Conservation (phyloP, 2,113 vertebrate species). For the Vidua chalybeata region DNA sequence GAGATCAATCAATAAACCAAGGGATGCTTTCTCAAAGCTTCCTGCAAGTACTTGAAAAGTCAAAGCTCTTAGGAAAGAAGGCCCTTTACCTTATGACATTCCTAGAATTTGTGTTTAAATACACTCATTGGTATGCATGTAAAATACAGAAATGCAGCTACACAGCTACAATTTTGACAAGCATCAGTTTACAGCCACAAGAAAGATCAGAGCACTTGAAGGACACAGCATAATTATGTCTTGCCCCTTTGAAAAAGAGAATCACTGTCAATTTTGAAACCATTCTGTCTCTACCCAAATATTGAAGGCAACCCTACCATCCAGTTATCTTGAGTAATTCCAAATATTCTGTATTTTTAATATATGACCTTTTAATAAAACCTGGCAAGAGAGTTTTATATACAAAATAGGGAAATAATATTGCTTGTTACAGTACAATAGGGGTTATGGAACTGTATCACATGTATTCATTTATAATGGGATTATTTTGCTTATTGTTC, state of each 20-base stretch:
- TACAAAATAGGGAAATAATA: neutral
- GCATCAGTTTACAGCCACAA: neutral
- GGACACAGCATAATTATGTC: neutral
- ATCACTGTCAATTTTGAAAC: neutral
- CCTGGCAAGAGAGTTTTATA: neutral
- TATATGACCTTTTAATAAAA: neutral
- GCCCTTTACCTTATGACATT: neutral
- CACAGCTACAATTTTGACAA: neutral
- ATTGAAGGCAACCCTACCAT: neutral
- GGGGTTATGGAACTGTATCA: neutral
- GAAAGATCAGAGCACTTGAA: constrained; percentile 17
- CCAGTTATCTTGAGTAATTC: neutral
- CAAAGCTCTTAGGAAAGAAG: constrained; percentile 21
- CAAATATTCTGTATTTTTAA: neutral
- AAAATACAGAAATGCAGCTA: neutral
- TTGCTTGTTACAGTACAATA: neutral
- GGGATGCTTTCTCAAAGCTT: neutral
- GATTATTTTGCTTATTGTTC: neutral
- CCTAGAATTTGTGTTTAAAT: constrained; percentile 8
- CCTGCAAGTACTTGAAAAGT: constrained; percentile 3
- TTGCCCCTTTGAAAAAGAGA: neutral
- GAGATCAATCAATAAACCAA: constrained; percentile 31
- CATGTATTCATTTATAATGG: neutral
- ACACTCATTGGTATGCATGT: neutral
- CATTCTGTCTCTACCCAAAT: neutral